These are phyloP conservation scores for Lucifuga dentata DNA, from an alignment of 2,113 vertebrate genomes.

Conservation along the genomic window DNA sequence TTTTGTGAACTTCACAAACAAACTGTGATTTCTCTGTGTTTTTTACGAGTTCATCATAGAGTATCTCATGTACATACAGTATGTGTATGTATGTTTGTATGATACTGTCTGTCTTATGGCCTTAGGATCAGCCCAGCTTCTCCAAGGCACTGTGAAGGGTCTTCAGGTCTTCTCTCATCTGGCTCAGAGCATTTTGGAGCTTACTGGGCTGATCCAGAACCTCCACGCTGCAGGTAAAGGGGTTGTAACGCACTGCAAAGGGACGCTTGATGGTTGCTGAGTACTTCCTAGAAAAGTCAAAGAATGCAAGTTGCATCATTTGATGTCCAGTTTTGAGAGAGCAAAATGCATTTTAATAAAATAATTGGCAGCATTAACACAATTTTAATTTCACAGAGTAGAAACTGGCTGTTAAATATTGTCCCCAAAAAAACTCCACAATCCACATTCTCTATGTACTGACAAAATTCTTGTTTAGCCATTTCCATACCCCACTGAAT, in stretches of 20 bases:
- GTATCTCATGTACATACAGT: background rate
- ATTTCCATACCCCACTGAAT: too few relatives aligned
- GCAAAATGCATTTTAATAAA: too few relatives aligned
- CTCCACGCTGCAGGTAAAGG: conserved; percentile 83
- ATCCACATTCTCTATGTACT: too few relatives aligned
- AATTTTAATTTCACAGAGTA: too few relatives aligned
- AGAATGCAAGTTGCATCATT: too few relatives aligned
- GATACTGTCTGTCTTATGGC: too few relatives aligned
- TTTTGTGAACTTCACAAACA: conserved; percentile 9
- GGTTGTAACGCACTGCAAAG: conserved; percentile 82
- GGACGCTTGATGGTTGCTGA: conserved; percentile 81
- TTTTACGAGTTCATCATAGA: background rate
- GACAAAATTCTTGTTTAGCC: too few relatives aligned
- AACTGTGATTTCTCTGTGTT: conserved; percentile 2
- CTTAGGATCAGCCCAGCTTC: conserved; percentile 71
- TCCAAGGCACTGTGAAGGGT: conserved; percentile 83
- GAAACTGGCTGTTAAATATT: too few relatives aligned
- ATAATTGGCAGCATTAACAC: too few relatives aligned
- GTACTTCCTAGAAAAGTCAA: conserved; percentile 78
- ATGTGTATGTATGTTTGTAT: too few relatives aligned
- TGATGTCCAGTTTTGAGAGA: too few relatives aligned
- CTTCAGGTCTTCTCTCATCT: conserved; percentile 83
- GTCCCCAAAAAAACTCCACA: too few relatives aligned
- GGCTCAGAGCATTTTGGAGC: conserved; percentile 78
- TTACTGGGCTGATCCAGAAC: conserved; percentile 82